These are phyloP conservation scores for Hylaeus volcanicus DNA, from an alignment of 1,140 invertebrate species.

Conservation along the genomic window DNA sequence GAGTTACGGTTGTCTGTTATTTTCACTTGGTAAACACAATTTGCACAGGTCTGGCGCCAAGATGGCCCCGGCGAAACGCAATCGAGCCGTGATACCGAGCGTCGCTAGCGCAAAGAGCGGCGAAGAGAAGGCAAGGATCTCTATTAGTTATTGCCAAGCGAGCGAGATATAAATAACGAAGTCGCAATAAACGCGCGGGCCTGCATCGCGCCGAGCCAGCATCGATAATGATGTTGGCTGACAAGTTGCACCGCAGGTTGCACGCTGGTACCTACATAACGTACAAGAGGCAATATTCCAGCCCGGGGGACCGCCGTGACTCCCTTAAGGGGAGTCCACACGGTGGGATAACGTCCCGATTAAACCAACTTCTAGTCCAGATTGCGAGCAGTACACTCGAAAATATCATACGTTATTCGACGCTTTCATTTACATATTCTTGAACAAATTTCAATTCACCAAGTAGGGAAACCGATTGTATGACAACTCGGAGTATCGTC, in stretches of 20 bases:
- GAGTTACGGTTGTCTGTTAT: too few species aligned
- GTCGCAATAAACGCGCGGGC: constrained; percentile 53
- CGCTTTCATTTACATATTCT: too few species aligned
- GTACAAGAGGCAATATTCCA: constrained; percentile 42
- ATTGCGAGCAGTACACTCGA: too few species aligned
- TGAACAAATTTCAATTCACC: too few species aligned
- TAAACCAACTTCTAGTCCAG: not conserved
- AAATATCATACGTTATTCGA: too few species aligned
- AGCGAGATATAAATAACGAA: constrained; percentile 63
- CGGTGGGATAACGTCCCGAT: not conserved
- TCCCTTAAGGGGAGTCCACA: constrained; percentile 30
- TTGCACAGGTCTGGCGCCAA: not conserved
- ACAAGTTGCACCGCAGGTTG: constrained; percentile 72
- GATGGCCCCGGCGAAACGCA: constrained; percentile 14
- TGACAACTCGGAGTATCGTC: too few species aligned
- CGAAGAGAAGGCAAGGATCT: constrained; percentile 36
- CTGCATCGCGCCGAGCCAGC: constrained; percentile 47
- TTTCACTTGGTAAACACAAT: too few species aligned
- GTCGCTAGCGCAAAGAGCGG: not conserved
- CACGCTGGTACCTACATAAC: constrained; percentile 55
- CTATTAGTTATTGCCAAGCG: constrained; percentile 57
- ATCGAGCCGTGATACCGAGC: constrained; percentile 24
- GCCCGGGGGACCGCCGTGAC: constrained; percentile 13
- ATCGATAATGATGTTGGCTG: constrained; percentile 73
- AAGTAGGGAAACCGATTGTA: too few species aligned